Conservation (phyloP, 2,113 vertebrate genomes). For the Pyrgilauda ruficollis region DNA sequence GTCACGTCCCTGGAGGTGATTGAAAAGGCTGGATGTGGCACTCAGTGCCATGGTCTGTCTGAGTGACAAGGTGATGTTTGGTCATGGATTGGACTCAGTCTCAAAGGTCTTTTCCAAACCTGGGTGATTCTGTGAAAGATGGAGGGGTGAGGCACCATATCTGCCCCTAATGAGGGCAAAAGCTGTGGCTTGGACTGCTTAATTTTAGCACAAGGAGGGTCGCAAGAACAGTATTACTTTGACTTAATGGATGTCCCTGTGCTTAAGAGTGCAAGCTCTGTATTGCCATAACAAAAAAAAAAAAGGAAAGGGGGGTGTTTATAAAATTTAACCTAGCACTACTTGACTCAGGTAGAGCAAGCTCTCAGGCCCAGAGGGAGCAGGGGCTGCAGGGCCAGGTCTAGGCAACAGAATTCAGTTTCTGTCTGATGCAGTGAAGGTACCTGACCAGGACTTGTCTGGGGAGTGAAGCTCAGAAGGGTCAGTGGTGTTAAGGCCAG, state of each 20-base stretch:
- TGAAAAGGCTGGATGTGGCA: not conserved
- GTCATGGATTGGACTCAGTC: rapidly evolving
- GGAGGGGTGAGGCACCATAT: rapidly evolving
- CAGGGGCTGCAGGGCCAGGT: not conserved
- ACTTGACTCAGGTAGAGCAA: rapidly evolving
- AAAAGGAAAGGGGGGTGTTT: rapidly evolving
- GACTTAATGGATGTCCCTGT: not conserved
- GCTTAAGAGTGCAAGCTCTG: not conserved
- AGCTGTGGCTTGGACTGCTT: not conserved
- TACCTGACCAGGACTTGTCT: not conserved
- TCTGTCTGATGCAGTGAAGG: not conserved
- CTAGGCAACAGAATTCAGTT: rapidly evolving
- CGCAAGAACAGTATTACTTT: not conserved
- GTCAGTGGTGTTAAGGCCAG: not conserved
- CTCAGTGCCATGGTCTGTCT: not conserved
- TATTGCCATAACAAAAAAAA: not conserved
- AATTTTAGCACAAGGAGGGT: not conserved
- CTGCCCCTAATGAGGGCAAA: not conserved
- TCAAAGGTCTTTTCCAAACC: not conserved
- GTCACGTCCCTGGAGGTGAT: not conserved
- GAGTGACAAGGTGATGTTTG: not conserved
- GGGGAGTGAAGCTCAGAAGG: not conserved
- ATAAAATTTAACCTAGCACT: too few relatives aligned
- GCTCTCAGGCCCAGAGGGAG: rapidly evolving
- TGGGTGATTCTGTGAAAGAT: rapidly evolving